Conservation (phyloP, 1,140 invertebrate genomes). For the Drosophila miranda region DNA sequence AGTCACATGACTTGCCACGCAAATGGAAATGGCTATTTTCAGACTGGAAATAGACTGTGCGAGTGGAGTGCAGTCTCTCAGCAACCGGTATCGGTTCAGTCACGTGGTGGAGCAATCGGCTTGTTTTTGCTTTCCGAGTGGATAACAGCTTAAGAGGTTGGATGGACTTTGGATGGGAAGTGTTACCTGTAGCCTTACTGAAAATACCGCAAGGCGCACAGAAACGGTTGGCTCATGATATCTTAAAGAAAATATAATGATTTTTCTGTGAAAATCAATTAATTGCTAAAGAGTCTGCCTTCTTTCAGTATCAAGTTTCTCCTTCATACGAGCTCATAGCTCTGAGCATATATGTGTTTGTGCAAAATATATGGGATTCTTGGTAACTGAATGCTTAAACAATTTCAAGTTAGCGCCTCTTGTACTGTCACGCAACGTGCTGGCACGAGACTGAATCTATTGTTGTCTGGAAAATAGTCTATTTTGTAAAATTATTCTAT, state of each 20-base stretch:
- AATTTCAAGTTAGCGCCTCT: slow-evolving; percentile 25
- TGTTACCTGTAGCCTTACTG: no score
- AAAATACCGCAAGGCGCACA: no score
- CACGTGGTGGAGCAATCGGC: slow-evolving; percentile 49
- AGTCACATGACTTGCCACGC: slow-evolving; percentile 44
- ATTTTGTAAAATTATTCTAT: slow-evolving; percentile 69
- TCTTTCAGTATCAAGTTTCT: no score
- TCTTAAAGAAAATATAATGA: no score
- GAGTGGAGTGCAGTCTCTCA: slow-evolving; percentile 22
- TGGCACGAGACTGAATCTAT: not conserved
- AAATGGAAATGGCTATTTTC: slow-evolving; percentile 35
- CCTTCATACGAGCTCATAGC: not conserved
- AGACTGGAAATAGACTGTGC: slow-evolving; percentile 32
- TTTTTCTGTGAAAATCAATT: no score
- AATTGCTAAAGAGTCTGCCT: no score
- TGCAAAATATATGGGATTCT: slow-evolving; percentile 5
- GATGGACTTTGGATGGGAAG: no score
- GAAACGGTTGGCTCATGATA: no score
- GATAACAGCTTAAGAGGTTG: slow-evolving; percentile 9
- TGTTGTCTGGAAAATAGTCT: slow-evolving; percentile 65
- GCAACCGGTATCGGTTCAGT: slow-evolving; percentile 42
- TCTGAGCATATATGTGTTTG: slow-evolving; percentile 7
- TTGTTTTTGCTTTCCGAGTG: slow-evolving; percentile 46
- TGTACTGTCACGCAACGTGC: slow-evolving; percentile 57
- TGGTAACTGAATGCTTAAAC: slow-evolving; percentile 13